Evolutionary conservation across 2,113 vertebrate genomes (phyloP).

Genomic region (Sinocyclocheilus maitianheensis): DNA sequence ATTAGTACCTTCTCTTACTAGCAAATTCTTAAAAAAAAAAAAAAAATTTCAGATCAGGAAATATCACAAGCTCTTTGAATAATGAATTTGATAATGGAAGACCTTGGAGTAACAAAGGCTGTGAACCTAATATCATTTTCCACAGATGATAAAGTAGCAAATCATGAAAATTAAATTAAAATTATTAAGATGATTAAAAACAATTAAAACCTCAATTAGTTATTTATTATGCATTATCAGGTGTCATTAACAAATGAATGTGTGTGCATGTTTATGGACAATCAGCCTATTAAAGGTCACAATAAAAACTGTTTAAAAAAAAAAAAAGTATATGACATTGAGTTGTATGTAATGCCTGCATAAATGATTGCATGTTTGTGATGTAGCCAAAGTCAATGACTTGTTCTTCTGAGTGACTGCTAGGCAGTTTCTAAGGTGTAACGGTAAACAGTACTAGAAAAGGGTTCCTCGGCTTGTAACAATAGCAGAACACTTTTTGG

Average conservation of each 20-base stretch:
- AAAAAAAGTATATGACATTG: not conserved
- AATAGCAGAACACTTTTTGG: too few relatives aligned
- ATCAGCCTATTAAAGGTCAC: not conserved
- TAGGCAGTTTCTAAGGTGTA: not conserved
- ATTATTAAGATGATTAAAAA: not conserved
- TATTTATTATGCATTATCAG: not conserved
- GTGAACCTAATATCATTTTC: not conserved
- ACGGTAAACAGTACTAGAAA: too few relatives aligned
- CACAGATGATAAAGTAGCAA: not conserved
- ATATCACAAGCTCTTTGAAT: not conserved
- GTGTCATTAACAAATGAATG: not conserved
- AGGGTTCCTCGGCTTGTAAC: too few relatives aligned
- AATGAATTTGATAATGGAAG: not conserved
- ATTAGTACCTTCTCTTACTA: too few relatives aligned
- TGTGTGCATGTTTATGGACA: not conserved
- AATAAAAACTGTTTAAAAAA: not conserved
- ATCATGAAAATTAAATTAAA: not conserved
- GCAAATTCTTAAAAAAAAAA: too few relatives aligned
- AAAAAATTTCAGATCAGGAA: not conserved
- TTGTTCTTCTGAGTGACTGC: not conserved
- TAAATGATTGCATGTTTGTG: not conserved
- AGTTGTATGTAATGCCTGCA: not conserved
- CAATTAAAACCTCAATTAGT: not conserved
- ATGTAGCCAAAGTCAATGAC: not conserved
- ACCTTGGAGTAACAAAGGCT: not conserved